Evolutionary conservation across 2,113 vertebrate species (phyloP).

Genomic region (Mohoua ochrocephala): DNA sequence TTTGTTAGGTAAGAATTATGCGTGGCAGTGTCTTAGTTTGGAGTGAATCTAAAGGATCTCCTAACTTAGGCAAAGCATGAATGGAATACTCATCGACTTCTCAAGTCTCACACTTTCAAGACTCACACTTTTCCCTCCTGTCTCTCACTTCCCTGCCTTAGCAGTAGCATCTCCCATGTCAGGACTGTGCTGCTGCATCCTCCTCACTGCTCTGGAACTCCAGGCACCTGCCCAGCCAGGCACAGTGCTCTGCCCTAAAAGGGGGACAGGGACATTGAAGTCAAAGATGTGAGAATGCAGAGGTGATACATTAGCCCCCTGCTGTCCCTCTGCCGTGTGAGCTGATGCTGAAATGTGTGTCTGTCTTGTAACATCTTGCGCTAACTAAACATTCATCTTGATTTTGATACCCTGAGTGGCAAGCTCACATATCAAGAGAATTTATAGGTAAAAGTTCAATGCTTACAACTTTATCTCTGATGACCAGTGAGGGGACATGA

Average conservation of each 20-base stretch:
- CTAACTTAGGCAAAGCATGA: not conserved
- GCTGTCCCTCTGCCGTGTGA: fast-evolving
- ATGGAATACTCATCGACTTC: not conserved
- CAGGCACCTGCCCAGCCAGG: not conserved
- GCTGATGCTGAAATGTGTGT: not conserved
- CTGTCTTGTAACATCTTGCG: not conserved
- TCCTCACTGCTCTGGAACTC: not conserved
- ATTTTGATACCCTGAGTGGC: not conserved
- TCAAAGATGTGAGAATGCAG: not conserved
- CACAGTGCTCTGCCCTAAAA: fast-evolving
- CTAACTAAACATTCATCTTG: not conserved
- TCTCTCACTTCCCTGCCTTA: not conserved
- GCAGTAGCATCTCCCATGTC: not conserved
- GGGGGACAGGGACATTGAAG: not conserved
- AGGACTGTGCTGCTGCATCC: not conserved
- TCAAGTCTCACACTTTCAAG: not conserved
- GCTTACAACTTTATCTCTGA: not conserved
- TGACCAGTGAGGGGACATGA: fast-evolving
- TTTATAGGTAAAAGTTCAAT: not conserved
- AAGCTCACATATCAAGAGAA: not conserved
- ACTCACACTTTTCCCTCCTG: not conserved
- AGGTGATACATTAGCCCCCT: not conserved
- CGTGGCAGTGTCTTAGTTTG: not conserved
- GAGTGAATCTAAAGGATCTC: not conserved
- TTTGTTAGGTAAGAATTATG: not conserved